phyloP scores from a whole-genome alignment of 2,888 invertebrate genomes.

The Thecophora atra region DNA sequence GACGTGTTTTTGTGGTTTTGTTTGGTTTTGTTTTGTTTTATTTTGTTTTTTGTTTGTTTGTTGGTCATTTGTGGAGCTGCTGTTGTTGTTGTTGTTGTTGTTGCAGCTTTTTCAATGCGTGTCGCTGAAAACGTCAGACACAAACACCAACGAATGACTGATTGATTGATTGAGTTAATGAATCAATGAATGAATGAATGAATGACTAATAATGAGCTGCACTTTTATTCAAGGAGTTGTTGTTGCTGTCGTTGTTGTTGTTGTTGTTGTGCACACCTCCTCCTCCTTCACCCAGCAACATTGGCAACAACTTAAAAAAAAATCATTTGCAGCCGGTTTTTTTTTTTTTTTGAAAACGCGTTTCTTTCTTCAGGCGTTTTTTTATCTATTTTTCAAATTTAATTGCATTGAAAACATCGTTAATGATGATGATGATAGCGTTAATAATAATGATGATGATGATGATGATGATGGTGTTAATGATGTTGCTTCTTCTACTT shows the following conservation, averaged over 20 bases:
- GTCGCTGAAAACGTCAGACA: constrained; percentile 7
- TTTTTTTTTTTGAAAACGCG: too few species aligned
- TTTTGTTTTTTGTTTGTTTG: neutral
- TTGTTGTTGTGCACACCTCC: neutral
- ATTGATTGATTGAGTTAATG: constrained; percentile 1
- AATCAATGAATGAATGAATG: neutral
- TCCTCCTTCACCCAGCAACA: neutral
- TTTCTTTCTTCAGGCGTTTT: too few species aligned
- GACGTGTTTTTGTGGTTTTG: neutral
- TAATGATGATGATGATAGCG: too few species aligned
- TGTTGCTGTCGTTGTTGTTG: constrained; percentile 8
- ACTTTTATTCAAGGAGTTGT: constrained; percentile 13
- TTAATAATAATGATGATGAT: too few species aligned
- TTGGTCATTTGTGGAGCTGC: neutral
- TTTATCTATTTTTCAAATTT: too few species aligned
- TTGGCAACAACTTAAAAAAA: too few species aligned
- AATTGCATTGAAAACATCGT: too few species aligned
- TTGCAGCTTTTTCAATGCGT: neutral
- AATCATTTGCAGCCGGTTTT: too few species aligned
- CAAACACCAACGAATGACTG: neutral
- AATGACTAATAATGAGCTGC: constrained; percentile 26
- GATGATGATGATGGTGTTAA: too few species aligned
- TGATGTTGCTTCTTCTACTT: too few species aligned
- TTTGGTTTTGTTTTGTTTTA: neutral
- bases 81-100: neutral